Conservation (phyloP, 2,113 vertebrate genomes). For the Apeltes quadracus region DNA sequence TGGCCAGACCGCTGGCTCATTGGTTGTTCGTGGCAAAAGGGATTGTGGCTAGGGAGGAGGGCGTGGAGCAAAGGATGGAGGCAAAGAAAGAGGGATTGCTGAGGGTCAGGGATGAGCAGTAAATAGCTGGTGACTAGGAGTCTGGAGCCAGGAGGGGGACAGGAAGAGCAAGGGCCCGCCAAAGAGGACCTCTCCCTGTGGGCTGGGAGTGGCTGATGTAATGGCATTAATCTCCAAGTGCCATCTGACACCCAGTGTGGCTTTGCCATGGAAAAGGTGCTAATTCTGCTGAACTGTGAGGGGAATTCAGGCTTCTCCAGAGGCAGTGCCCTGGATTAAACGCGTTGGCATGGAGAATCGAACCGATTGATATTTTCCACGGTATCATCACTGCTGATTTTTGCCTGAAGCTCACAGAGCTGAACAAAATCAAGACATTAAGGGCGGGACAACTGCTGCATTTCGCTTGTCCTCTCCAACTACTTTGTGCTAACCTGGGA, state of each 20-base stretch:
- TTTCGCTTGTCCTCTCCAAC: slow-evolving; percentile 13
- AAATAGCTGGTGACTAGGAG: slow-evolving; percentile 66
- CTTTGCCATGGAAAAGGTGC: slow-evolving; percentile 76
- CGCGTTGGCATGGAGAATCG: slow-evolving; percentile 51
- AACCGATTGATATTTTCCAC: slow-evolving; percentile 62
- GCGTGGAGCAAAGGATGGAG: slow-evolving; percentile 29
- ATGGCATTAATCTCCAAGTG: slow-evolving; percentile 78
- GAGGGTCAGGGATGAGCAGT: slow-evolving; percentile 64
- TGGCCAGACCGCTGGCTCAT: slow-evolving; percentile 39
- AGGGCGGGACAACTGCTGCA: slow-evolving; percentile 31
- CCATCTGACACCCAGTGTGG: slow-evolving; percentile 76
- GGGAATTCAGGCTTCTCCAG: slow-evolving; percentile 72
- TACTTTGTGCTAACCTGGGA: slow-evolving; percentile 60
- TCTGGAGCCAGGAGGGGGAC: slow-evolving; percentile 69
- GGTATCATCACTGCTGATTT: slow-evolving; percentile 54
- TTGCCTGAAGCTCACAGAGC: slow-evolving; percentile 54
- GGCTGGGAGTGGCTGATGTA: slow-evolving; percentile 76
- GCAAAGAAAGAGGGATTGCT: slow-evolving; percentile 50
- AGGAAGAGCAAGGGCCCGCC: slow-evolving; percentile 64
- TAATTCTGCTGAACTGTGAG: slow-evolving; percentile 78
- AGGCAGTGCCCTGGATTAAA: slow-evolving; percentile 71
- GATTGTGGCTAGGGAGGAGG: slow-evolving; percentile 19
- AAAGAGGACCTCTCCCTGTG: slow-evolving; percentile 63
- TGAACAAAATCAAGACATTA: slow-evolving; percentile 46
- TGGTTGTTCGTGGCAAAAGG: slow-evolving; percentile 32